Conservation (phyloP, 2,888 invertebrate genomes). For the Rhagonycha fulva region DNA sequence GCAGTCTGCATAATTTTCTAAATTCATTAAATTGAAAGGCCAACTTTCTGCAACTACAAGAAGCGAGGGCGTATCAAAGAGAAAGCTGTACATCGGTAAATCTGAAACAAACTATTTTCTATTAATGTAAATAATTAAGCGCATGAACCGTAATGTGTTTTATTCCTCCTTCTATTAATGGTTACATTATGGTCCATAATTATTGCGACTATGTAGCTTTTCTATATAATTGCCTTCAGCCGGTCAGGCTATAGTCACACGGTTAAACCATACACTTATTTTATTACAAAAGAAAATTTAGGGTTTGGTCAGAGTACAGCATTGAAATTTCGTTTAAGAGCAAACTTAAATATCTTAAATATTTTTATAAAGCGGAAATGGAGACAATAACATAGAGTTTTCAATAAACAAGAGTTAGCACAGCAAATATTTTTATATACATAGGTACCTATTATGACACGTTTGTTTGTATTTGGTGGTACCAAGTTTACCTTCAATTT, state of each 20-base stretch:
- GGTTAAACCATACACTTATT: too few species aligned
- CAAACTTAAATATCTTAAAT: too few species aligned
- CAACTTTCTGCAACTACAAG: constrained; percentile 9
- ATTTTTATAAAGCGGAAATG: too few species aligned
- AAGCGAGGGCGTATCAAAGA: constrained; percentile 25
- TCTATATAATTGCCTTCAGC: too few species aligned
- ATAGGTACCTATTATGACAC: not conserved
- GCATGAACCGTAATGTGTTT: constrained; percentile 14
- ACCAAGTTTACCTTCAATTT: not conserved
- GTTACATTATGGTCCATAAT: not conserved
- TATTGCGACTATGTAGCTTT: not conserved
- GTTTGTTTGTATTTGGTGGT: not conserved
- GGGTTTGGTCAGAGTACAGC: too few species aligned
- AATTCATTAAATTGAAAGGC: constrained; percentile 5
- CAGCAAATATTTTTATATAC: too few species aligned
- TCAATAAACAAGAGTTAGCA: too few species aligned
- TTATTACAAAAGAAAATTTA: too few species aligned
- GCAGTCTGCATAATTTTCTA: constrained; percentile 5
- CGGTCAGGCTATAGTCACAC: too few species aligned
- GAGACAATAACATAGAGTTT: too few species aligned
- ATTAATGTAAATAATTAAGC: constrained; percentile 7
- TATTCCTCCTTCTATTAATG: constrained; percentile 1
- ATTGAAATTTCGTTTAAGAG: too few species aligned
- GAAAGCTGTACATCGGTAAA: constrained; percentile 25
- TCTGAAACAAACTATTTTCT: constrained; percentile 17